Evolutionary conservation across 2,113 vertebrate species (phyloP), one percentile per base, ranked within the genome.

Genomic region (Plecturocebus donacophilus): DNA sequence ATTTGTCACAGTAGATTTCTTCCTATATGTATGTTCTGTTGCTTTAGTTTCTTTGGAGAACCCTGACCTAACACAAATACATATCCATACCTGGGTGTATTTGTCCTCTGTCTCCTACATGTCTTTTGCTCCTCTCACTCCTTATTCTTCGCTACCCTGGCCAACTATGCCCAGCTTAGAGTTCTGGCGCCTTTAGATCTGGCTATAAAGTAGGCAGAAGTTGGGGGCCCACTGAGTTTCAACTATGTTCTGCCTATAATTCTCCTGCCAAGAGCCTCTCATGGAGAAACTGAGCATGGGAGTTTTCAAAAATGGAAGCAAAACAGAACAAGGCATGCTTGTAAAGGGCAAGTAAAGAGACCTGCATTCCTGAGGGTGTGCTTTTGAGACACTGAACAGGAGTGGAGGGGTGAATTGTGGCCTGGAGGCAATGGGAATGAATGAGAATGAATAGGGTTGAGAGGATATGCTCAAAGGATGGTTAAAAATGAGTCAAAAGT

Each of bases 281-380:
- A 85, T n/a, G 13, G 56, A 86, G 80, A 70, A 77, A 6, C 25
- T 75, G 61, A 86, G 14, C 20, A 3, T 3, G 11, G 32, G 6
- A 1, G 0, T 58, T 83, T 90, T 96, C 68, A 96, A 61, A 83
- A 82, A 84, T 40, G 4, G 81, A 86, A 92, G 32, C 5, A 42
- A 49, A 87, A 70, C 32, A 49, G 42, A 49, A 6, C 27, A 42
- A 87, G n/a, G 17, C 6, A 25, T 9, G 1, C 32, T 64, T 23
- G 4, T 11, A 66, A 56, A 71, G 35, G 35, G 17, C 89, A 3
- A 79, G 10, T 20, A n/a, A 58, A 35, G 66, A 71, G 17, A 76
- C 5, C 12, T 61, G 19, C 0, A 0, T 21, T 20, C 7, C 1
- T 70, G 16, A 19, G 11, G 32, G 17, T 73, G 13, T 61, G 17